Evolutionary conservation across 2,888 invertebrate genomes (phyloP).

Genomic region (Dynastes maya): DNA sequence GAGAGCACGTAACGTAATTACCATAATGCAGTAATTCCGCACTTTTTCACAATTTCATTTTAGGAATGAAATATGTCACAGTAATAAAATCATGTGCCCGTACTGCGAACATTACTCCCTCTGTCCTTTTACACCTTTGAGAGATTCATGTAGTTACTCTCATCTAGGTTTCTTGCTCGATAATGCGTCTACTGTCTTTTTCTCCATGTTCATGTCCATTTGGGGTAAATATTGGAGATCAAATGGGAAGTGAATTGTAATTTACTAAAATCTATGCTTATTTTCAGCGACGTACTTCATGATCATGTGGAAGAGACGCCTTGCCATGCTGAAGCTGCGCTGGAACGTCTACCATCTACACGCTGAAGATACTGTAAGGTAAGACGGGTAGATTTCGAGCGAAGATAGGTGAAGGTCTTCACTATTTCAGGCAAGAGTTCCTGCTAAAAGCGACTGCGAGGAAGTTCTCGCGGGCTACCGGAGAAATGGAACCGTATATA

Average conservation of each 20-base stretch:
- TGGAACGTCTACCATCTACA: conserved; percentile 29
- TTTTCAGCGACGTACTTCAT: conserved; percentile 57
- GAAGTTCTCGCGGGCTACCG: conserved; percentile 24
- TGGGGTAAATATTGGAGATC: conserved; percentile 73
- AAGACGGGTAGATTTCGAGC: background rate
- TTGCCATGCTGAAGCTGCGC: conserved; percentile 7
- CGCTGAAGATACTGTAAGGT: conserved; percentile 42
- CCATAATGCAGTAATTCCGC: too few relatives aligned
- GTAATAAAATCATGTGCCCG: conserved; percentile 84
- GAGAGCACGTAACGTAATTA: conserved; percentile 28
- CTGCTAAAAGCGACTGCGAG: background rate
- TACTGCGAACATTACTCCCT: conserved; percentile 78
- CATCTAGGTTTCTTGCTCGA: conserved; percentile 86
- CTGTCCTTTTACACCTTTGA: conserved; percentile 83
- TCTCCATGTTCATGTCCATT: conserved; percentile 86
- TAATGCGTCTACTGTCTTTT: conserved; percentile 84
- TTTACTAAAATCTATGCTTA: too few relatives aligned
- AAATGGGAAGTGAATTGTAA: background rate
- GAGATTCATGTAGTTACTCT: conserved; percentile 81
- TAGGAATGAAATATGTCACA: conserved; percentile 74
- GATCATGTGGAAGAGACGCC: conserved; percentile 61
- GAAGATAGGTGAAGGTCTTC: background rate
- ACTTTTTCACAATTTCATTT: background rate
- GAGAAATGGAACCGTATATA: conserved; percentile 32
- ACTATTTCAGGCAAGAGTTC: conserved; percentile 32